phyloP scores from a whole-genome alignment of 2,113 vertebrate genomes.

The Glaucomys volans region DNA sequence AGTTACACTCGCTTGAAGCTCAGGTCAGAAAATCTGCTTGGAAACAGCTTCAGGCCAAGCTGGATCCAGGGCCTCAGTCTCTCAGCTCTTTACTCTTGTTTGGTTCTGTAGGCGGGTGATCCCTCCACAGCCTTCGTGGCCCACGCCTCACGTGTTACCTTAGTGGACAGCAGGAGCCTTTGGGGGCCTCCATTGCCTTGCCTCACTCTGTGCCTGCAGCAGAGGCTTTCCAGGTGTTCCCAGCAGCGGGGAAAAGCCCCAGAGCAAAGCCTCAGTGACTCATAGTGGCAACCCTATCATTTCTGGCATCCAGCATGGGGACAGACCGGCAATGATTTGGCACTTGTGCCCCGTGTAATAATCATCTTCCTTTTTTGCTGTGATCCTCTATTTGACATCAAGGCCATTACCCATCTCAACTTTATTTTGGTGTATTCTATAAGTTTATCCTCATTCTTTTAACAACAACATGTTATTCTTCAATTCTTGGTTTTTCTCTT shows the following conservation, averaged over 20 bases:
- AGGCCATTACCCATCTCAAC: neutral
- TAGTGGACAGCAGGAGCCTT: neutral
- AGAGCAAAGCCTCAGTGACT: neutral
- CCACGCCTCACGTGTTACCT: neutral
- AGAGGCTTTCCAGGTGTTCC: neutral
- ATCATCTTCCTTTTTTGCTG: neutral
- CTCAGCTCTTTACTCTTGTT: neutral
- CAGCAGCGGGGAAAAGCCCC: neutral
- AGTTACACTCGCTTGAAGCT: neutral
- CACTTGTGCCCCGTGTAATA: neutral
- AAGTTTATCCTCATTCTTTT: neutral
- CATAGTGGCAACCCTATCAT: too few relatives aligned
- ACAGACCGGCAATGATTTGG: neutral
- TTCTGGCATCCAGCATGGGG: neutral
- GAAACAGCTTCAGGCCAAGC: neutral
- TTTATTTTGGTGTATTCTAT: neutral
- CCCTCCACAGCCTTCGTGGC: too few relatives aligned
- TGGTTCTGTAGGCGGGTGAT: neutral
- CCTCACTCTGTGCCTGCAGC: too few relatives aligned
- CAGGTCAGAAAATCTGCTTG: neutral
- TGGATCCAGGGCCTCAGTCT: neutral
- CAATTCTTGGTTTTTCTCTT: neutral
- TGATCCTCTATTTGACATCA: neutral
- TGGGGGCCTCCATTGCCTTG: neutral
- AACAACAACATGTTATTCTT: neutral